phyloP scores from a whole-genome alignment of 37 sponge, comb jelly and placozoan species.

The Halichondria panicea region DNA sequence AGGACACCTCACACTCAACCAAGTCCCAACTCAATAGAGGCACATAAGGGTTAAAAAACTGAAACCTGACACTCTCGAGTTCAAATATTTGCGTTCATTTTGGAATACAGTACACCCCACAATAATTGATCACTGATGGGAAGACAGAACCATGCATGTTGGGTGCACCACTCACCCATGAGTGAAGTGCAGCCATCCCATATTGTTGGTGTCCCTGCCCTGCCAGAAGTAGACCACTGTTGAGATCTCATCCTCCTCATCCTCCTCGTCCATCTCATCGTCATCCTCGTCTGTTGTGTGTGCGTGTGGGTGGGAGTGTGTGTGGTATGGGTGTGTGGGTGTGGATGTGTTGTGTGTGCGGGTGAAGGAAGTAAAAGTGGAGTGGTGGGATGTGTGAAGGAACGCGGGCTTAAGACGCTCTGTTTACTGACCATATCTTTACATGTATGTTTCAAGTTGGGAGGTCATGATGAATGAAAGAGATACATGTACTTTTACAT shows the following conservation, averaged over 20 bases:
- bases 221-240: constrained; percentile 98
- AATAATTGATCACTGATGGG: no score
- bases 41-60: neutral
- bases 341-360: no score
- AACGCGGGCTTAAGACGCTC: no score
- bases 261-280: constrained; percentile 63
- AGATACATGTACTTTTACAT: constrained; percentile 1
- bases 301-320: no score
- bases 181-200: constrained; percentile 96
- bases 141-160: neutral
- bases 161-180: constrained; percentile 74
- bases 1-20: no score
- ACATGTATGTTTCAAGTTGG: no score
- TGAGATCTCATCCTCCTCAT: constrained; percentile 75
- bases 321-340: no score
- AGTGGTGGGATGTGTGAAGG: neutral
- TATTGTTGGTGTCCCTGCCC: constrained; percentile 79
- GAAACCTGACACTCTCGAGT: no score
- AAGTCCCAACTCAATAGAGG: neutral
- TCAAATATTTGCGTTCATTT: no score
- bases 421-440: no score
- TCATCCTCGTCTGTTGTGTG: constrained; percentile 53
- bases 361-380: neutral
- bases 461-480: no score
- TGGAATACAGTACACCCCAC: no score